phyloP scores from a whole-genome alignment of 30 jellyfish, hydroid and myxozoan genomes.

The Turritopsis dohrnii region DNA sequence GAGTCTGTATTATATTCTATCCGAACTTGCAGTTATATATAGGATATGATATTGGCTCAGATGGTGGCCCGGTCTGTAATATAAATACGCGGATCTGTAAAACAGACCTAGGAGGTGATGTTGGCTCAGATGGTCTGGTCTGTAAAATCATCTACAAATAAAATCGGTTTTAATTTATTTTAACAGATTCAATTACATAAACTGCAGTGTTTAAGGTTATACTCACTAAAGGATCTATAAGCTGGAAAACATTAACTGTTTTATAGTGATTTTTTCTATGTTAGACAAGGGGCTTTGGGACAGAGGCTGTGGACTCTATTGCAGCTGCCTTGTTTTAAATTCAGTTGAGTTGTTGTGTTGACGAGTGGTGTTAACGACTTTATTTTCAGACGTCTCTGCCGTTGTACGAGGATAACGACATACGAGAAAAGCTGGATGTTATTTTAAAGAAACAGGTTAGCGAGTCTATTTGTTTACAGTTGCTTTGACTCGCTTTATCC shows the following conservation, averaged over 20 bases:
- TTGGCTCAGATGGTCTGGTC: too few relatives aligned
- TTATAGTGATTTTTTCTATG: too few relatives aligned
- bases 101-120: too few relatives aligned
- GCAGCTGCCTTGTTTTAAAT: neutral
- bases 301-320: neutral
- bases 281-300: too few relatives aligned
- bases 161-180: too few relatives aligned
- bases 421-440: slow-evolving; percentile 41
- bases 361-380: neutral
- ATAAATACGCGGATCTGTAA: too few relatives aligned
- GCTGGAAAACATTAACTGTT: too few relatives aligned
- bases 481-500: neutral
- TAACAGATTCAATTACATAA: too few relatives aligned
- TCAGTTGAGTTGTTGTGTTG: neutral
- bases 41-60: neutral
- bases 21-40: neutral
- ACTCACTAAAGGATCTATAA: too few relatives aligned
- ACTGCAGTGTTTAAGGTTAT: too few relatives aligned
- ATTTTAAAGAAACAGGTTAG: slow-evolving; percentile 42
- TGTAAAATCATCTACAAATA: too few relatives aligned
- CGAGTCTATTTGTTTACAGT: neutral
- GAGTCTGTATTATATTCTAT: too few relatives aligned
- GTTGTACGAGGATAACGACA: slow-evolving; percentile 38
- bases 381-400: neutral
- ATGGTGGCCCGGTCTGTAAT: neutral